Conservation (phyloP, 2,888 invertebrate genomes). For the Hypercompe scribonia region DNA sequence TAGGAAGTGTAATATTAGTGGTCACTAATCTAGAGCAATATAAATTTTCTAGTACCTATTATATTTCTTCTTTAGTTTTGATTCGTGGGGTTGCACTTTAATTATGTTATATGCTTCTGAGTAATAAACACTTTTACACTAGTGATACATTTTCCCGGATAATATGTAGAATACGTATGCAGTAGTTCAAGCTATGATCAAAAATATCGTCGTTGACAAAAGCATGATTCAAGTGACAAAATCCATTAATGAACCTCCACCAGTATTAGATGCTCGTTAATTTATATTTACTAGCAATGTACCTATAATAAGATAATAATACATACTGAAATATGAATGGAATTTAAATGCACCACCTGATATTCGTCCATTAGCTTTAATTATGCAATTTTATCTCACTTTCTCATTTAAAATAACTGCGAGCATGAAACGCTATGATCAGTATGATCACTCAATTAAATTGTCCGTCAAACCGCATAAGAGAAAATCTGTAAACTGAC, state of each 20-base stretch:
- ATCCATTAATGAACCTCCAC: neutral
- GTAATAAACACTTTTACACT: neutral
- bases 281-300: neutral
- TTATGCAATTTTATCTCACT: conserved; percentile 61
- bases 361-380: conserved; percentile 75
- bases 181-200: neutral
- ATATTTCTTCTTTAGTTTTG: neutral
- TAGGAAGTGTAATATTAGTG: too few relatives aligned
- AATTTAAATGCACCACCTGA: conserved; percentile 68
- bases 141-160: too few relatives aligned
- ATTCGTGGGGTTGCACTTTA: neutral
- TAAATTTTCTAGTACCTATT: neutral
- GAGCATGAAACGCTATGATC: conserved; percentile 54
- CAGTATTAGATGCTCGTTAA: neutral
- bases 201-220: neutral
- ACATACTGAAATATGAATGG: conserved; percentile 40
- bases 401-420: conserved; percentile 62
- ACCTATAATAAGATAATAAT: conserved; percentile 9
- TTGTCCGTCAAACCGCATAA: conserved; percentile 36
- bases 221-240: neutral
- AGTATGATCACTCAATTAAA: conserved; percentile 55
- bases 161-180: neutral
- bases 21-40: neutral
- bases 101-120: neutral
- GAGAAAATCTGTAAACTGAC: conserved; percentile 40